Percentiles rank a stretch among this genome's conserved stretches.
phyloP scores from a whole-genome alignment of 2,797 vertebrate genomes.

The Ammospiza maritima region DNA sequence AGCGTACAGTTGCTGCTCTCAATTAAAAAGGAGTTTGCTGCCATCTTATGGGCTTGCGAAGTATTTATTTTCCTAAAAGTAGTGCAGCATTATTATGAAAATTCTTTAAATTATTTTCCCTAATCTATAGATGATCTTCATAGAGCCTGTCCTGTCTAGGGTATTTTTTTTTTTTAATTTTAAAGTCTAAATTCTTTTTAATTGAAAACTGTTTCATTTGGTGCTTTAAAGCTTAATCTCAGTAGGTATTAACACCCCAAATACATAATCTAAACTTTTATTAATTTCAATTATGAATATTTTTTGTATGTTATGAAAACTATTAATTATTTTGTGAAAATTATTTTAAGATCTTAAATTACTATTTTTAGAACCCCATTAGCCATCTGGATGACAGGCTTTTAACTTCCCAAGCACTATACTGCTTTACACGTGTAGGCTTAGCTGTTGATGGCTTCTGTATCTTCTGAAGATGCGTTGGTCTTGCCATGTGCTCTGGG shows the following conservation, averaged over 20 bases:
- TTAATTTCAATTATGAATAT: not conserved
- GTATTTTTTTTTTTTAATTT: not conserved
- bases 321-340: not conserved
- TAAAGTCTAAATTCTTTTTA: not conserved
- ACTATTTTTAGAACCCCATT: not conserved
- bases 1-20: accelerated
- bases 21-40: constrained; percentile 59
- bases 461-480: not conserved
- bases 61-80: not conserved
- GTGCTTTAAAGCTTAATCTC: not conserved
- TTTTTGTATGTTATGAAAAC: not conserved
- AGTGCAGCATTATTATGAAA: not conserved
- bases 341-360: not conserved
- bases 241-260: not conserved
- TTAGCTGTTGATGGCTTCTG: not conserved
- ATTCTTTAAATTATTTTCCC: not conserved
- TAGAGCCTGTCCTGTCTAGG: not conserved
- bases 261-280: not conserved
- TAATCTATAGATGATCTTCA: not conserved
- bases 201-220: not conserved
- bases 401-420: not conserved
- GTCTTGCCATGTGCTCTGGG: not conserved
- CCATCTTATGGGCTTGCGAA: constrained; percentile 56
- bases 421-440: not conserved
- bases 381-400: not conserved